These are phyloP conservation scores for Adelphocoris suturalis DNA, from an alignment of 2,888 invertebrate genomes.

Conservation along the genomic window DNA sequence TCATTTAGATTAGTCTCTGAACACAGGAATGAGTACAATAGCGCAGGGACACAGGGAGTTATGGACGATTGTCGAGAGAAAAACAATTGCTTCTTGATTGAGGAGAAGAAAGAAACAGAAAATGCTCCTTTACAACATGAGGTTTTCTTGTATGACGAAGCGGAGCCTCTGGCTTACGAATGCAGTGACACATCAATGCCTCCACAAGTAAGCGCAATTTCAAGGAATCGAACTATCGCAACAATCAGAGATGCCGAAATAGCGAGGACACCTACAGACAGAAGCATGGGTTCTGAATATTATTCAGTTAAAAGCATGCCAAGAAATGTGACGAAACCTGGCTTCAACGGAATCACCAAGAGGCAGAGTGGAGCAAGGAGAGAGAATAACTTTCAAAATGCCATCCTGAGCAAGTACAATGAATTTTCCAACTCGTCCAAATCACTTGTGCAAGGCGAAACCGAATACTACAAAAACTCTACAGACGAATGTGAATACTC, in stretches of 20 bases:
- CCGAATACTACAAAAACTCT: background rate
- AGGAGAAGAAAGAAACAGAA: background rate
- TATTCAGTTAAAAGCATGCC: background rate
- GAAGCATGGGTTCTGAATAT: background rate
- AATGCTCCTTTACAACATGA: background rate
- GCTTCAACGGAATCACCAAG: background rate
- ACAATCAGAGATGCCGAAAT: background rate
- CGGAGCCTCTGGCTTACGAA: conserved; percentile 28
- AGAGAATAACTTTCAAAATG: background rate
- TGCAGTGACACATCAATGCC: conserved; percentile 37
- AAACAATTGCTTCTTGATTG: background rate
- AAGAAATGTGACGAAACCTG: background rate
- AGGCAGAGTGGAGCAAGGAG: background rate
- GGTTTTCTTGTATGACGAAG: conserved; percentile 41
- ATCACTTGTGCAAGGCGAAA: background rate
- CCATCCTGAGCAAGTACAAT: background rate
- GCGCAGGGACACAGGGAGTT: too few species aligned
- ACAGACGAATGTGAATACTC: conserved; percentile 5
- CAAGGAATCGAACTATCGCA: background rate
- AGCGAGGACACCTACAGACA: background rate
- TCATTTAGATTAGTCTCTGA: too few species aligned
- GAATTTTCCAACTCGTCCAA: conserved; percentile 19
- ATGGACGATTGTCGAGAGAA: background rate
- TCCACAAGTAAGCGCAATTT: background rate
- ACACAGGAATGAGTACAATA: too few species aligned